Conservation (phyloP, 2,113 vertebrate genomes). For the Thalassarche chlororhynchos region DNA sequence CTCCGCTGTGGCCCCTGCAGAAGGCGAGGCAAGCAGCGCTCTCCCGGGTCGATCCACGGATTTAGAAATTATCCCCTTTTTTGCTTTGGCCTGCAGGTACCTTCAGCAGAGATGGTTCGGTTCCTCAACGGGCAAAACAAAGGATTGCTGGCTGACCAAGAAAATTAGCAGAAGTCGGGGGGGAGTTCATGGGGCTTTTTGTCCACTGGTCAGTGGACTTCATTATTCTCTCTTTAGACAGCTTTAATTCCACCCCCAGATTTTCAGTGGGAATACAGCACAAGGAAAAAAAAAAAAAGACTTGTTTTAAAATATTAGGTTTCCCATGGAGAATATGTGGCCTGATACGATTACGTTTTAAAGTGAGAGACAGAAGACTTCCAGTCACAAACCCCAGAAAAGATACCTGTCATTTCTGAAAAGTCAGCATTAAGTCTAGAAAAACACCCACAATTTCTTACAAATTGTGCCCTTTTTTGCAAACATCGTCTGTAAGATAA, state of each 20-base stretch:
- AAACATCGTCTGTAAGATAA: neutral
- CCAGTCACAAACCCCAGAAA: neutral
- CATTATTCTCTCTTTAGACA: no score
- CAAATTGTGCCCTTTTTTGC: neutral
- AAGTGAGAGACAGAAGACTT: neutral
- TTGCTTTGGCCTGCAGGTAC: neutral
- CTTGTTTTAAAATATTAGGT: neutral
- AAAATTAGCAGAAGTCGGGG: neutral
- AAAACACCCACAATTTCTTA: neutral
- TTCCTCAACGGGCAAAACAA: neutral
- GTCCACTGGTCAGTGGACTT: neutral
- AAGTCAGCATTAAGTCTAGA: neutral
- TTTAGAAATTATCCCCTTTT: neutral
- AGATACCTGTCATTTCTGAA: neutral
- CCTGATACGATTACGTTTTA: rapidly evolving
- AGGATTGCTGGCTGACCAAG: neutral
- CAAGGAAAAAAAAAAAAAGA: neutral
- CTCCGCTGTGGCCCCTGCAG: no score
- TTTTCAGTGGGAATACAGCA: neutral
- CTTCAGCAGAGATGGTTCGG: rapidly evolving
- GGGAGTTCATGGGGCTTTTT: neutral
- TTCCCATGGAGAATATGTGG: neutral
- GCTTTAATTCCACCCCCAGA: neutral
- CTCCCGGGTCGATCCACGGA: neutral
- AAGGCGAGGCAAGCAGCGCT: neutral